Percentiles rank a stretch among this genome's conserved stretches.
Conservation (phyloP, 1,140 invertebrate species). For the Eriocheir sinensis region DNA sequence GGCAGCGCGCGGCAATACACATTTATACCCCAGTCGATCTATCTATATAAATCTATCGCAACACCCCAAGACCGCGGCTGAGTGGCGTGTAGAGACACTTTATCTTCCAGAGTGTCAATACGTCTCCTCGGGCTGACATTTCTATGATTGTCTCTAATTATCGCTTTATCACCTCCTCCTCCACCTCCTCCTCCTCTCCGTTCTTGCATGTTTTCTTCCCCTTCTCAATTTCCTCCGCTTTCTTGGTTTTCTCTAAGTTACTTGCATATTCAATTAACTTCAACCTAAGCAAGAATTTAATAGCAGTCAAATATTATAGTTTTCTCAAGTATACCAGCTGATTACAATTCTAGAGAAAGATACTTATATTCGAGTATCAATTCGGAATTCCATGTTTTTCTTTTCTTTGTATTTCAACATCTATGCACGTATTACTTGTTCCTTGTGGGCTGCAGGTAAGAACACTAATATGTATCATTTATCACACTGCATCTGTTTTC, state of each 20-base stretch:
- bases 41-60: conserved; percentile 26
- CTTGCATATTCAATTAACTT: too few relatives aligned
- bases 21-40: neutral
- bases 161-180: conserved; percentile 19
- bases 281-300: too few relatives aligned
- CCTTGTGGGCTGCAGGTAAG: too few relatives aligned
- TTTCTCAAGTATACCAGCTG: too few relatives aligned
- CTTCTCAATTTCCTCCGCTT: neutral
- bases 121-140: neutral
- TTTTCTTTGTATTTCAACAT: too few relatives aligned
- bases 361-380: too few relatives aligned
- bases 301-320: too few relatives aligned
- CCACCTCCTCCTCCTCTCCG: neutral
- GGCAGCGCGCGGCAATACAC: neutral
- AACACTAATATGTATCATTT: too few relatives aligned
- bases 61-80: neutral
- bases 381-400: too few relatives aligned
- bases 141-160: conserved; percentile 31
- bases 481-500: neutral
- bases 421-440: too few relatives aligned
- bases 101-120: conserved; percentile 57
- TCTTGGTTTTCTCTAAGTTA: neutral
- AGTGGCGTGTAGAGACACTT: conserved; percentile 41
- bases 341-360: too few relatives aligned
- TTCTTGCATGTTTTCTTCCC: neutral